Base-by-base conservation (phyloP, 2,797 vertebrate species). In the Melanotaenia pygmaea region DNA sequence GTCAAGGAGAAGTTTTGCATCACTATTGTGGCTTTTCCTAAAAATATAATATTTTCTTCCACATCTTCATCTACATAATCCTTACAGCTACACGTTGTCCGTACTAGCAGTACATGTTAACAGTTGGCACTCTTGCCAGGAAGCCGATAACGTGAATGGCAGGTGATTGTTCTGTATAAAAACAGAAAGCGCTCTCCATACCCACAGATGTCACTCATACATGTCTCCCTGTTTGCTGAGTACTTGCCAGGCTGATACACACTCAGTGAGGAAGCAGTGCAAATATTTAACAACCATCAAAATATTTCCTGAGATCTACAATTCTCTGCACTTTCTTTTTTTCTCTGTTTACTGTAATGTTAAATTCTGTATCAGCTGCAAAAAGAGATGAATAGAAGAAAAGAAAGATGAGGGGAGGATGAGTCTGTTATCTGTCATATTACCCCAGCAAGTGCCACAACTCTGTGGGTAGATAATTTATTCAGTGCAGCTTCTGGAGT, bases 361-460 rank as follows among this genome's bases (percentile, higher is more conserved):
- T 54, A 45, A 74, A 73, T 73, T 80, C 60, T 62, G 43, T 62
- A 70, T 68, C 37, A 28, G 74, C 72, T 34, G 10, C 68, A 63
- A 62, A 75, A 34, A 59, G 59, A 74, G 57, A 43, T 66, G 45
- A 70, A 70, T 64, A 61, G 37, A 26, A 24, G 59, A 63, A 78
- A 70, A 74, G 71, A 81, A 60, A 84, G 62, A 72, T 24, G 20
- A 65, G 82, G 60, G 67, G 67, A 35, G 50, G 60, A 80, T 60
- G 74, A 82, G 78, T 82, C 71, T 84, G 77, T 88, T 87, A 82
- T 87, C 76, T 81, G 76, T 86, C 67, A 24, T 74, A 76, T 86
- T 87, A 83, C 89, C 76, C 64, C 72, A 65, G 76, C 81, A 89
- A 89, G 87, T 86, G 85, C 70, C 83, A 81, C 35, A 83, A 81